Evolutionary conservation across 2,113 vertebrate genomes (phyloP).

Genomic region (Glaucomys volans): DNA sequence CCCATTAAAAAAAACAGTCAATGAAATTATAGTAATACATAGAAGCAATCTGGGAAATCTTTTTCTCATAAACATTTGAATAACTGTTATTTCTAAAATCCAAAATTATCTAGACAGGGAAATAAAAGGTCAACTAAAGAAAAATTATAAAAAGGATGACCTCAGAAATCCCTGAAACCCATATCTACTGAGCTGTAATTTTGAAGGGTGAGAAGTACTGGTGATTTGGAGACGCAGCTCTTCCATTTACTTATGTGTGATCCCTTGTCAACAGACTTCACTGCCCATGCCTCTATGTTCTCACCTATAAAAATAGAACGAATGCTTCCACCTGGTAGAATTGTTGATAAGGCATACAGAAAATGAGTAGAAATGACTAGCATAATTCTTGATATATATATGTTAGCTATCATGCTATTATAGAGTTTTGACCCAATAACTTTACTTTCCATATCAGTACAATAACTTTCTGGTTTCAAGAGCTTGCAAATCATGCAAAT

Average conservation of each 20-base stretch:
- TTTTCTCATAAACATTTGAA: background rate
- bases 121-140: background rate
- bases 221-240: background rate
- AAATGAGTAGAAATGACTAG: background rate
- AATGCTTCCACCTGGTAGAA: background rate
- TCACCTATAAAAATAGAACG: background rate
- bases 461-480: background rate
- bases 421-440: background rate
- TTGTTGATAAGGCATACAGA: background rate
- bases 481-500: background rate
- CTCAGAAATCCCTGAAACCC: background rate
- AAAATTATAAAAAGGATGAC: background rate
- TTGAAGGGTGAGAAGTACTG: background rate
- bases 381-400: background rate
- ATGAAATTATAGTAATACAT: background rate
- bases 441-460: background rate
- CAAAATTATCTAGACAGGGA: background rate
- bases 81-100: background rate
- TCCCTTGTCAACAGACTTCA: background rate
- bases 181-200: background rate
- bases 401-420: background rate
- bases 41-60: background rate
- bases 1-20: background rate
- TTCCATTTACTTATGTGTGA: background rate
- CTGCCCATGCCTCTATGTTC: background rate